These are phyloP conservation scores for Apotomis turbidana DNA, from an alignment of 2,888 invertebrate species.

Conservation along the genomic window DNA sequence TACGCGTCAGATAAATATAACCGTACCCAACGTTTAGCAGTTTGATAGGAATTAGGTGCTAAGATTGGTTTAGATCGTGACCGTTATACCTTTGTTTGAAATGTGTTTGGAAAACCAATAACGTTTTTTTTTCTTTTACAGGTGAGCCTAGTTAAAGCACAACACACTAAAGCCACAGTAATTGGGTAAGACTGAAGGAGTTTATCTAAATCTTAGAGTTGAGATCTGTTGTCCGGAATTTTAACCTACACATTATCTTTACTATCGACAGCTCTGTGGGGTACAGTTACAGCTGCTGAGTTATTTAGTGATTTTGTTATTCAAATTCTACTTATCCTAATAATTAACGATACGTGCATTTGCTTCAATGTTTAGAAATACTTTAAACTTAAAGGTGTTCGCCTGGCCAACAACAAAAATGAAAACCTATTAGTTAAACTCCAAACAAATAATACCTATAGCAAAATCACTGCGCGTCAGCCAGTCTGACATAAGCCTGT, in stretches of 20 bases:
- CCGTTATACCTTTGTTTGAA: constrained; percentile 5
- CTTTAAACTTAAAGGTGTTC: no score
- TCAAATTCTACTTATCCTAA: no score
- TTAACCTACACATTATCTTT: no score
- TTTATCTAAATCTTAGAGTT: not conserved
- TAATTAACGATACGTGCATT: no score
- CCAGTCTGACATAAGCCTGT: constrained; percentile 2
- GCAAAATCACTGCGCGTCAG: not conserved
- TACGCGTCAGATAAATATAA: constrained; percentile 40
- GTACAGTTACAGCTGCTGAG: no score
- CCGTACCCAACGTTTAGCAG: constrained; percentile 33
- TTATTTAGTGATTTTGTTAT: no score
- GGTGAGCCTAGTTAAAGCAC: constrained; percentile 8
- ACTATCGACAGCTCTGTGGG: no score
- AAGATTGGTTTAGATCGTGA: constrained; percentile 32
- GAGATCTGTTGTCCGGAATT: not conserved
- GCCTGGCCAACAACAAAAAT: no score
- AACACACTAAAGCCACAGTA: not conserved
- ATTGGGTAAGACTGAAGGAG: constrained; percentile 6
- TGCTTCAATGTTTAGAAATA: no score
- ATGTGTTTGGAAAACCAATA: not conserved
- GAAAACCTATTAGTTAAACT: no score
- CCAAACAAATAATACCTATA: not conserved
- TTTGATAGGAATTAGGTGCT: constrained; percentile 35
- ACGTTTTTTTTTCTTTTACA: constrained; percentile 18